A percentile compares a stretch with the other conserved stretches of the same genome.
These are phyloP conservation scores for Centropus unirufus DNA, from an alignment of 2,113 vertebrate genomes.

Conservation along the genomic window DNA sequence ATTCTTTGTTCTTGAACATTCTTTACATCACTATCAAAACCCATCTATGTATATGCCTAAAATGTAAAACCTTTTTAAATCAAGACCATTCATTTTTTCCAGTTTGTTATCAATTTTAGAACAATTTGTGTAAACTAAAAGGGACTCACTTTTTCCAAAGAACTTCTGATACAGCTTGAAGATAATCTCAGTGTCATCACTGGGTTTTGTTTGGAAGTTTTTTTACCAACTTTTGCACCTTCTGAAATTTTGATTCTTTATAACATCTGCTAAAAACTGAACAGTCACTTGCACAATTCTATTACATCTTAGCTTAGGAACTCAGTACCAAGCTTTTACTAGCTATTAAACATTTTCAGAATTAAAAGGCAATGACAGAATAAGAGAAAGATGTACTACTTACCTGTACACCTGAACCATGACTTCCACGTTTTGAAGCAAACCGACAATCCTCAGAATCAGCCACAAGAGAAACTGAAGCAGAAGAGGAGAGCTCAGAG, in stretches of 20 bases:
- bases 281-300: neutral
- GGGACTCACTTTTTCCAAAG: neutral
- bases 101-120: neutral
- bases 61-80: neutral
- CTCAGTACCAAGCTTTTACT: neutral
- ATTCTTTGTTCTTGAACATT: neutral
- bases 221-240: neutral
- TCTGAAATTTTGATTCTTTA: neutral
- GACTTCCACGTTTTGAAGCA: conserved; percentile 68
- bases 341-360: neutral
- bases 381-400: neutral
- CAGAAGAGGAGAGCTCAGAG: conserved; percentile 47
- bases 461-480: conserved; percentile 59
- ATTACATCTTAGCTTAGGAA: neutral
- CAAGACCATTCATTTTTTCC: neutral
- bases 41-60: neutral
- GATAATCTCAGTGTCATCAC: neutral
- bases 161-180: neutral
- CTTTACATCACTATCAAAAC: neutral
- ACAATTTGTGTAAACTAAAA: neutral
- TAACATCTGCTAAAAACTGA: neutral
- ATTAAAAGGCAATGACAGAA: neutral
- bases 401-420: conserved; percentile 83
- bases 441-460: conserved; percentile 79
- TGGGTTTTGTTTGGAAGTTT: fast-evolving